Evolutionary conservation across 2,888 invertebrate species (phyloP).

Genomic region (Orthonevra nobilis): DNA sequence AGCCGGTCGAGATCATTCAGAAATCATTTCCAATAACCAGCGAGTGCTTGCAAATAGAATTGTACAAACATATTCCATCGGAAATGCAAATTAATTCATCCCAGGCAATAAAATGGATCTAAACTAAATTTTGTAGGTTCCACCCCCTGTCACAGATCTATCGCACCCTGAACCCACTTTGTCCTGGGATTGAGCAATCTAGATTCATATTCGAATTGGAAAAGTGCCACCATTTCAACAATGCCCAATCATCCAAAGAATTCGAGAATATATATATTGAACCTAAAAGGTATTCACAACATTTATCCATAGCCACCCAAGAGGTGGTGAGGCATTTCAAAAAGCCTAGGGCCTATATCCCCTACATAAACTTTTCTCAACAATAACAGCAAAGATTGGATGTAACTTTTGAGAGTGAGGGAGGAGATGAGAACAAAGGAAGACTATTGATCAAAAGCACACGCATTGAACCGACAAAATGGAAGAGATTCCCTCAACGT

Average conservation of each 20-base stretch:
- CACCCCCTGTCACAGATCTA: too few species aligned
- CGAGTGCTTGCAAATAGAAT: too few species aligned
- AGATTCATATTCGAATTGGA: slow-evolving; percentile 43
- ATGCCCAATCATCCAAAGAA: slow-evolving; percentile 41
- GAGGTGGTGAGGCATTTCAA: slow-evolving; percentile 45
- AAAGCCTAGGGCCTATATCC: slow-evolving; percentile 21
- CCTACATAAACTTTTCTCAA: slow-evolving; percentile 22
- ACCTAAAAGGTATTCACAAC: slow-evolving; percentile 38
- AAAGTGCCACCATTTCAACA: slow-evolving; percentile 14
- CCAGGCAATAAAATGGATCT: too few species aligned
- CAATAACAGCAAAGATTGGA: slow-evolving; percentile 15
- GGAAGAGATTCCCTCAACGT: slow-evolving; percentile 35
- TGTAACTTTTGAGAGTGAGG: not conserved
- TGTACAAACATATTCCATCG: too few species aligned
- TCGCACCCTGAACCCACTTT: too few species aligned
- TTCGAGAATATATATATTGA: slow-evolving; percentile 11
- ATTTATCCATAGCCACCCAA: not conserved
- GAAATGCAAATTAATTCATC: too few species aligned
- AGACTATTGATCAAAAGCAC: slow-evolving; percentile 53
- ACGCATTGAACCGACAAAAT: slow-evolving; percentile 56
- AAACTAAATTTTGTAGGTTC: too few species aligned
- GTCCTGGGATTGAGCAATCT: too few species aligned
- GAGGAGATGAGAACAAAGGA: not conserved
- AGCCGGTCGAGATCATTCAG: too few species aligned
- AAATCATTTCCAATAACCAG: too few species aligned